phyloP scores from a whole-genome alignment of 2,888 invertebrate species.

The Drosophila niveifrons region DNA sequence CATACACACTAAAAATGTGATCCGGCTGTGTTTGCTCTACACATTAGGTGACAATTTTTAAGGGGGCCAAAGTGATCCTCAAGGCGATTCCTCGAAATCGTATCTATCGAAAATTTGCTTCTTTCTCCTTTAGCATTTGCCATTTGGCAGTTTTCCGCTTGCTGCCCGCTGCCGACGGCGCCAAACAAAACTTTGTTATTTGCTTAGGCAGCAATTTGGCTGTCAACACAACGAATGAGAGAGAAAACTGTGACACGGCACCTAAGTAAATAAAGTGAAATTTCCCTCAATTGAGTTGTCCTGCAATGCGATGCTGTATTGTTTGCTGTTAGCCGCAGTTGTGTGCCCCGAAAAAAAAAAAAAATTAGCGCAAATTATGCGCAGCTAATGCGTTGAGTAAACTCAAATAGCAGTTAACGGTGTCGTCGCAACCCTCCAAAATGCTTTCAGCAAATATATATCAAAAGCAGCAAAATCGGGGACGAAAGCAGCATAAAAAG shows the following conservation, averaged over 20 bases:
- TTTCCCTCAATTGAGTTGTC: constrained; percentile 63
- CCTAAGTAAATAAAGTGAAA: constrained; percentile 51
- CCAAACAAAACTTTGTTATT: constrained; percentile 53
- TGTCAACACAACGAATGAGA: constrained; percentile 43
- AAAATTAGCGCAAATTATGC: constrained; percentile 82
- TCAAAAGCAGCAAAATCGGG: not conserved
- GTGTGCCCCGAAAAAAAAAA: constrained; percentile 43
- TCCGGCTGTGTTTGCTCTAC: constrained; percentile 82
- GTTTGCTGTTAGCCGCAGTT: constrained; percentile 34
- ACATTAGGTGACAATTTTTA: constrained; percentile 77
- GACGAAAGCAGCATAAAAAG: constrained; percentile 5
- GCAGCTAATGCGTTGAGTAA: constrained; percentile 71
- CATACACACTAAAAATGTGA: not conserved
- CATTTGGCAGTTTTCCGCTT: constrained; percentile 77
- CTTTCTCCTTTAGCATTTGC: constrained; percentile 46
- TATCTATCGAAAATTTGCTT: not conserved
- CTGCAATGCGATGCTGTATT: constrained; percentile 19
- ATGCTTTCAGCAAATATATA: constrained; percentile 58
- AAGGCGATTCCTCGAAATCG: not conserved
- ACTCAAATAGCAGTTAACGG: constrained; percentile 53
- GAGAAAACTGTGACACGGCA: constrained; percentile 34
- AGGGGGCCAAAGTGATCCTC: constrained; percentile 38
- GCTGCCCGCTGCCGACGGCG: constrained; percentile 67
- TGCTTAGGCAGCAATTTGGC: constrained; percentile 60
- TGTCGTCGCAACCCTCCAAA: constrained; percentile 34